phyloP scores from a whole-genome alignment of 2,113 vertebrate genomes.

The Macrotis lagotis region DNA sequence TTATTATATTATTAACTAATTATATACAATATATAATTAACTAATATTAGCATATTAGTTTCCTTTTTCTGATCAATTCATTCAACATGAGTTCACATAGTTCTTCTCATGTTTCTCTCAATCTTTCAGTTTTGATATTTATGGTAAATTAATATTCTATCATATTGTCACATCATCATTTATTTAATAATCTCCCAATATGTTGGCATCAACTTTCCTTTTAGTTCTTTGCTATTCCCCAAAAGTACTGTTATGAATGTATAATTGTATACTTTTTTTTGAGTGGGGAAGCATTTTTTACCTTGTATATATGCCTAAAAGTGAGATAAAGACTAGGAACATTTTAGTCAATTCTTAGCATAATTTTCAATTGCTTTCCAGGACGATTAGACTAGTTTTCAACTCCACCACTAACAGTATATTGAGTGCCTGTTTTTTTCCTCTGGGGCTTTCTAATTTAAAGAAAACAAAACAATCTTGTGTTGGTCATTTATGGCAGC shows the following conservation, averaged over 20 bases:
- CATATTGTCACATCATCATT: neutral
- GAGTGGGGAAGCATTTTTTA: neutral
- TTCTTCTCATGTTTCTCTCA: neutral
- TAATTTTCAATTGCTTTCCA: neutral
- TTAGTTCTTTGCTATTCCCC: neutral
- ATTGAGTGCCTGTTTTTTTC: neutral
- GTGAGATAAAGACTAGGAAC: neutral
- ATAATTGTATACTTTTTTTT: neutral
- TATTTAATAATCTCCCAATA: neutral
- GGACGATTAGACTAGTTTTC: neutral
- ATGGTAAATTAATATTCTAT: neutral
- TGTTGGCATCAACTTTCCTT: neutral
- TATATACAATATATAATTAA: neutral
- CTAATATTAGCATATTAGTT: neutral
- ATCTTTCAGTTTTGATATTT: neutral
- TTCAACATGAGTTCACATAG: neutral
- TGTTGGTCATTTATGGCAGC: neutral
- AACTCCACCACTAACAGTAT: neutral
- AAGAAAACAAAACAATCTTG: neutral
- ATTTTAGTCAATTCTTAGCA: neutral
- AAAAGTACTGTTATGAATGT: neutral
- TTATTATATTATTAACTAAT: neutral
- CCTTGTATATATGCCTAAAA: neutral
- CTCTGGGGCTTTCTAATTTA: constrained; percentile 42
- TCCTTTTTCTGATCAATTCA: neutral